Conservation (phyloP, 2,888 invertebrate genomes). For the Ryuthela nishihirai region DNA sequence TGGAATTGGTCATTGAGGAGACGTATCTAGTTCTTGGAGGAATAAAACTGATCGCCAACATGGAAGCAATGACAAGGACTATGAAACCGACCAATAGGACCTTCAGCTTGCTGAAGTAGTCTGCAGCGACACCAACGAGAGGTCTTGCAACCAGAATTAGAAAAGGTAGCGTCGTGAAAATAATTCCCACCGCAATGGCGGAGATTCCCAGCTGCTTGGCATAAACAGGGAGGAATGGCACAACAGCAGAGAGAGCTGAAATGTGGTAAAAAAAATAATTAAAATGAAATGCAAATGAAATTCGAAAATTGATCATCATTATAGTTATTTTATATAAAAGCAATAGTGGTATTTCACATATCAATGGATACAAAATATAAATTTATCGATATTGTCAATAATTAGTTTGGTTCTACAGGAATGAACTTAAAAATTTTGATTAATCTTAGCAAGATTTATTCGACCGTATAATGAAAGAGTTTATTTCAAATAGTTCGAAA, state of each 20-base stretch:
- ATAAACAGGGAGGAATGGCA: conserved; percentile 37
- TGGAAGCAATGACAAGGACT: conserved; percentile 3
- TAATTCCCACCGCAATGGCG: conserved; percentile 32
- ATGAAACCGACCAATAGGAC: conserved; percentile 6
- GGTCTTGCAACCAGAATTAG: conserved; percentile 33
- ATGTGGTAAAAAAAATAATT: background rate
- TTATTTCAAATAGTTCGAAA: too few relatives aligned
- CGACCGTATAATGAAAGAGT: too few relatives aligned
- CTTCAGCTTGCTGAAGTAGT: conserved; percentile 28
- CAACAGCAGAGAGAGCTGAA: conserved; percentile 28
- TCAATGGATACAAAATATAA: too few relatives aligned
- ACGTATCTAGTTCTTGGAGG: too few relatives aligned
- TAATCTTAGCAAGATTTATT: too few relatives aligned
- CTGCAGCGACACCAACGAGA: conserved; percentile 36
- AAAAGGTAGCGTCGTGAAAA: conserved; percentile 37
- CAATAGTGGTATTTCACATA: too few relatives aligned
- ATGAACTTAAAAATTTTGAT: too few relatives aligned
- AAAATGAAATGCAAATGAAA: background rate
- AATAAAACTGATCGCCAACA: conserved; percentile 25
- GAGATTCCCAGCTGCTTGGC: conserved; percentile 28
- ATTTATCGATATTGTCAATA: too few relatives aligned
- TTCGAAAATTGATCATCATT: too few relatives aligned
- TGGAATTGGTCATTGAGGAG: background rate
- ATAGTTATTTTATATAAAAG: too few relatives aligned
- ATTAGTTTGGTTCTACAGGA: too few relatives aligned